phyloP scores from a whole-genome alignment of 2,113 vertebrate species.

The Esox niger region DNA sequence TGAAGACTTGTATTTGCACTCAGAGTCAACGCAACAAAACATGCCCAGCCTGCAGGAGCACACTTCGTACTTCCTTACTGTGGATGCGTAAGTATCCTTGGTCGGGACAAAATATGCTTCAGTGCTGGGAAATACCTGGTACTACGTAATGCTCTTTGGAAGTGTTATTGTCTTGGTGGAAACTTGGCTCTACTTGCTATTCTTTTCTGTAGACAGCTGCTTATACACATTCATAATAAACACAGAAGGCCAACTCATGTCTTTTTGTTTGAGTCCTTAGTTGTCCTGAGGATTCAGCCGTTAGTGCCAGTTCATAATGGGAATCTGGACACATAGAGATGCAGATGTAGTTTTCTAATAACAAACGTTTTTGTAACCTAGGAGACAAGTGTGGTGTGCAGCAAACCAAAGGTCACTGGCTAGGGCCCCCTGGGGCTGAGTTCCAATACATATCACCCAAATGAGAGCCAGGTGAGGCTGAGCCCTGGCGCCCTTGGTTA shows the following conservation, averaged over 20 bases:
- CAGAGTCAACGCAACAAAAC: neutral
- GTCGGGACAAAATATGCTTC: slow-evolving; percentile 26
- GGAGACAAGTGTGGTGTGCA: too few species aligned
- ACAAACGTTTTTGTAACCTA: too few species aligned
- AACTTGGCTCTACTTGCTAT: slow-evolving; percentile 64
- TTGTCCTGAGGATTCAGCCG: slow-evolving; percentile 14
- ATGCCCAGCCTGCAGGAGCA: neutral
- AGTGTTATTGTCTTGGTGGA: slow-evolving; percentile 48
- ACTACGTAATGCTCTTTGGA: slow-evolving; percentile 28
- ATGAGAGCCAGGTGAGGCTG: too few species aligned
- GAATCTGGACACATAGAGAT: slow-evolving; percentile 43
- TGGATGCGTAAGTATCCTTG: slow-evolving; percentile 7
- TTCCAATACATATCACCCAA: too few species aligned
- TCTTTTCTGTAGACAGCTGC: slow-evolving; percentile 56
- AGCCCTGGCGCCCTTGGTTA: too few species aligned
- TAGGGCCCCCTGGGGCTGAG: too few species aligned
- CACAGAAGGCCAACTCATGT: slow-evolving; percentile 30
- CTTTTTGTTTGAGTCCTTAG: slow-evolving; percentile 39
- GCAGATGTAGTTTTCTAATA: slow-evolving; percentile 17
- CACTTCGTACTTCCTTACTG: neutral
- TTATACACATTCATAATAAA: slow-evolving; percentile 69
- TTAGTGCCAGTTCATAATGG: neutral
- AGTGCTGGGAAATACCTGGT: slow-evolving; percentile 63
- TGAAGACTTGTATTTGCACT: neutral
- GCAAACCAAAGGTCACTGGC: too few species aligned